phyloP scores from a whole-genome alignment of 2,113 vertebrate genomes.

The Fregata magnificens region DNA sequence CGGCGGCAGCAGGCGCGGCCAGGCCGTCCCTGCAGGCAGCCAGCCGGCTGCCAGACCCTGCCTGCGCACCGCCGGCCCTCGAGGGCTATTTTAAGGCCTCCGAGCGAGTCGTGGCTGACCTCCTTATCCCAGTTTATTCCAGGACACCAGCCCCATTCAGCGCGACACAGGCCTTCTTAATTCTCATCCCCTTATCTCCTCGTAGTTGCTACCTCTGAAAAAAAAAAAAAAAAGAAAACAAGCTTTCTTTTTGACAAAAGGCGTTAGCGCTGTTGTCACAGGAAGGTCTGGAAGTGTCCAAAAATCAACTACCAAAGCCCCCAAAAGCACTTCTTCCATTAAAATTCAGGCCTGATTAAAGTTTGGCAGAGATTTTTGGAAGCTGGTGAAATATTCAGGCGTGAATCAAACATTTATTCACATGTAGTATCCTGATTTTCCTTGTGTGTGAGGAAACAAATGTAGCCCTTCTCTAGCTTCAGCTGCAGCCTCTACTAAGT shows the following conservation, averaged over 20 bases:
- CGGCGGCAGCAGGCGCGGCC: neutral
- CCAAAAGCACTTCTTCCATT: neutral
- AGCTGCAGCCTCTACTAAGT: neutral
- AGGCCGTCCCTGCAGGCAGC: neutral
- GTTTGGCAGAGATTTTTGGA: neutral
- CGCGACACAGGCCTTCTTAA: rapidly evolving
- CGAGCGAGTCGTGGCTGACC: neutral
- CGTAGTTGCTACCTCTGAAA: neutral
- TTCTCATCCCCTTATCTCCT: neutral
- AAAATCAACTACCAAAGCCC: neutral
- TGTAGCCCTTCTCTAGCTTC: neutral
- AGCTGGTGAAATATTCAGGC: neutral
- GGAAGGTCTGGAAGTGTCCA: neutral
- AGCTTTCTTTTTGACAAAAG: neutral
- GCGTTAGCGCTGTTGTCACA: rapidly evolving
- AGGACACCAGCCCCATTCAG: neutral
- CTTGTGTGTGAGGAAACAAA: neutral
- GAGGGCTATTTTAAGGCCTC: neutral
- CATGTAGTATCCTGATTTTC: neutral
- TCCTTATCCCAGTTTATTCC: neutral
- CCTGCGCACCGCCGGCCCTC: neutral
- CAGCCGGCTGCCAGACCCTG: neutral
- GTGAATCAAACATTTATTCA: neutral
- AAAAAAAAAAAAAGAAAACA: neutral
- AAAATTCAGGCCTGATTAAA: neutral